Conservation (phyloP, 1,140 invertebrate species). For the Zophobas morio region DNA sequence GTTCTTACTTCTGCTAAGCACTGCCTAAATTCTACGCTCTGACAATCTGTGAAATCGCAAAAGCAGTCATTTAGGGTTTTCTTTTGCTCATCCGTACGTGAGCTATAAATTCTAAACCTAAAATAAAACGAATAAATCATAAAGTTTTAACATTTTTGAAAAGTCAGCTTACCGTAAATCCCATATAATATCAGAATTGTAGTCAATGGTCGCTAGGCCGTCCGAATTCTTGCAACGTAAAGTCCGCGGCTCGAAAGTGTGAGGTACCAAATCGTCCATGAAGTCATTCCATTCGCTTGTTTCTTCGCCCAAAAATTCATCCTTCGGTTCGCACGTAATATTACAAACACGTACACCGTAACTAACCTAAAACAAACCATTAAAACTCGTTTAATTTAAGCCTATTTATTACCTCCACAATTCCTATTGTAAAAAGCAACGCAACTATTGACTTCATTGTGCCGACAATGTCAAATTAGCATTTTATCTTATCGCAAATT, state of each 20-base stretch:
- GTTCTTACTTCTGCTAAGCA: background rate
- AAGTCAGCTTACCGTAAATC: background rate
- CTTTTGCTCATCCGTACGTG: background rate
- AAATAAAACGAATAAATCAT: background rate
- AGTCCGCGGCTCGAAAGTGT: background rate
- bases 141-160: background rate
- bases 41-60: background rate
- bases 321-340: slow-evolving; percentile 1
- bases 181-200: slow-evolving; percentile 4
- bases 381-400: background rate
- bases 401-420: background rate
- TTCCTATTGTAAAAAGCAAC: background rate
- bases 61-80: slow-evolving; percentile 13
- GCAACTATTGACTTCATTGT: slow-evolving; percentile 1
- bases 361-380: background rate
- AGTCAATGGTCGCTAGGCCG: background rate
- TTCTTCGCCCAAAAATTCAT: background rate
- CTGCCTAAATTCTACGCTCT: slow-evolving; percentile 4
- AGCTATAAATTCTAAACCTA: slow-evolving; percentile 11
- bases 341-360: background rate
- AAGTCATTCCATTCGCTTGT: slow-evolving; percentile 8
- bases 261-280: background rate
- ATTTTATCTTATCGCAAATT: slow-evolving; percentile 23
- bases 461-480: background rate
- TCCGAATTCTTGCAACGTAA: background rate